Base-by-base conservation (phyloP, 2,888 invertebrate species). In the Trachelus tabidus region DNA sequence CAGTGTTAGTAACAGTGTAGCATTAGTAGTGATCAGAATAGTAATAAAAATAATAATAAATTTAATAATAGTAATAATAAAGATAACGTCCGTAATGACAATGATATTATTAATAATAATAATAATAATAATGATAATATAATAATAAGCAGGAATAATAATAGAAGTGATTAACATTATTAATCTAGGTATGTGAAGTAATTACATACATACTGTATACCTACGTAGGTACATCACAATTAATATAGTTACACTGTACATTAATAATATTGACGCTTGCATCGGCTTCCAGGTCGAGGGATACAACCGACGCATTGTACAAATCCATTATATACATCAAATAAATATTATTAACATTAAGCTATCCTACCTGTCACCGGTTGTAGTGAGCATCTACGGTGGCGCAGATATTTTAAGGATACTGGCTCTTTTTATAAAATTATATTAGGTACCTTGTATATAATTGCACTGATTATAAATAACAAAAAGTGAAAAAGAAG, bases 241-340 rank as follows among this genome's bases (percentile, higher is more conserved):
- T 85, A 88, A 89, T 91, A 91, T 91, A 91, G 87, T 91, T 91
- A 91, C 91, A 91, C 91, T 91, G 91, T 91, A 91, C 91, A 91
- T 88, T 89, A 89, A 88, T 89, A 85, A 87, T 88, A 87, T 88
- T 86, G 85, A 88, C 86, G 87, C 76, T 84, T 81, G 85, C 83
- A 84, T 81, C 85, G 82, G 82, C 11, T 75, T 31, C 69, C 75
- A 75, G 15, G 31, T 76, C 69, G 71, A 68, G 73, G 78, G 76
- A 77, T 84, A 84, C 80, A 85, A 83, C 85, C 85, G 86, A 84
- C 81, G 83, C 87, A 88, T 89, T 88, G 87, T 90, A 90, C 88
- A 90, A 90, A 88, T 89, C 87, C 87, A 86, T 89, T 87, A 91
- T 91, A 90, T 91, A 91, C 90, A 91, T 89, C 86, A 90, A 91